Evolutionary conservation across 2,888 invertebrate genomes (phyloP), one percentile per base, ranked within the genome.

Genomic region (Pimpla rufipes): DNA sequence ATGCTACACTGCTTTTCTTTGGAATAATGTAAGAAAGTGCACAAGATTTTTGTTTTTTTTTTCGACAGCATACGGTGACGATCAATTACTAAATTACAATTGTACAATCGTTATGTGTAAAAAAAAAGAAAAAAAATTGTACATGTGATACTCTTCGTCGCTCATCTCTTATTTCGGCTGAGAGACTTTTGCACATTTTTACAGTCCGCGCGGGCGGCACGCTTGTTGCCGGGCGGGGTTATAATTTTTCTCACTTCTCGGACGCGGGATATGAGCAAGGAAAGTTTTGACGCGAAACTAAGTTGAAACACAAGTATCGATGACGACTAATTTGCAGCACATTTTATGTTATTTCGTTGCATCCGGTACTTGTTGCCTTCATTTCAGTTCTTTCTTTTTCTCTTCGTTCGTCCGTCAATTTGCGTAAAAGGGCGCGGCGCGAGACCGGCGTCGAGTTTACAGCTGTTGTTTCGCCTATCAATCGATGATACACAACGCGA

Each of bases 1-100:
- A 90, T 88, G 88, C 88, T 91, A 91, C 91, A 91, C 90, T 89
- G 86, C 85, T 89, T 88, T 74, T 90, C 89, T 90, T 91, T 90
- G 90, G 88, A 87, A 89, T 90, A 90, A 88, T 89, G 89, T 90
- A 90, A 88, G 90, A 90, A 90, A 91, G 89, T 91, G 89, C 89
- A 88, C 87, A 88, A 83, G 77, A 85, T 84, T 88, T 83, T 55
- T 55, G 29, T 29, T 29, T 29, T 55, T 52, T 52, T 52, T 52
- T 55, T 55, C 37, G 87, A 89, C 87, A 88, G 88, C 88, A 86
- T 88, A 84, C 84, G 85, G 86, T 87, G 87, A 84, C 87, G 87
- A 87, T 85, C 85, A 83, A 85, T 88, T 81, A 86, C 86, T 90
- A 90, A 88, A 90, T 90, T 91, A 91, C 90, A 91, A 89, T 90